These are phyloP conservation scores for Teleopsis dalmanni DNA, from an alignment of 1,140 invertebrate genomes.

Conservation along the genomic window DNA sequence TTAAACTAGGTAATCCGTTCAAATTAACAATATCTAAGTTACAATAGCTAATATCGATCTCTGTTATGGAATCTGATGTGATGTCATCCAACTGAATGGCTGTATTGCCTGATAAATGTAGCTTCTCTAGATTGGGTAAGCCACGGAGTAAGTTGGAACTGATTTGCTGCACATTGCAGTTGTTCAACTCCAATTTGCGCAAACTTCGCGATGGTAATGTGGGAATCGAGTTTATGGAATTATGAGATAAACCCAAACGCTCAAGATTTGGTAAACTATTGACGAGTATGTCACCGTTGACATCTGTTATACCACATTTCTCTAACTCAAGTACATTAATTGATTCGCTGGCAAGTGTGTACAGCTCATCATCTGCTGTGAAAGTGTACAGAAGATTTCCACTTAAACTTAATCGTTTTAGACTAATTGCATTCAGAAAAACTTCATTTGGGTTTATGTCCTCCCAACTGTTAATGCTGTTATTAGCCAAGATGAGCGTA, in stretches of 20 bases:
- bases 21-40: conserved; percentile 55
- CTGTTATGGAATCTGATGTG: conserved; percentile 49
- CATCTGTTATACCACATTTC: conserved; percentile 47
- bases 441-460: conserved; percentile 47
- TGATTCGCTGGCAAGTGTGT: conserved; percentile 44
- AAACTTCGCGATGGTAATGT: conserved; percentile 48
- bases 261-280: conserved; percentile 48
- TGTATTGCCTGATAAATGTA: conserved; percentile 51
- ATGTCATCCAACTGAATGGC: conserved; percentile 44
- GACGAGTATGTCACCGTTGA: conserved; percentile 47
- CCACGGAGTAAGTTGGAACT: conserved; percentile 45
- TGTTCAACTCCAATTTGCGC: conserved; percentile 50
- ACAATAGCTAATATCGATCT: conserved; percentile 56
- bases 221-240: conserved; percentile 47
- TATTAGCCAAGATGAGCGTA: conserved; percentile 49
- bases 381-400: conserved; percentile 48
- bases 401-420: conserved; percentile 48
- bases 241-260: conserved; percentile 48
- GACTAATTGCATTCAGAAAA: conserved; percentile 41
- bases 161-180: conserved; percentile 48
- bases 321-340: conserved; percentile 48
- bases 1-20: conserved; percentile 53
- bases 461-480: conserved; percentile 49
- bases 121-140: conserved; percentile 45
- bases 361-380: conserved; percentile 38